Base-by-base conservation (phyloP, 2,888 invertebrate species). In the Pharmacophagus antenor region DNA sequence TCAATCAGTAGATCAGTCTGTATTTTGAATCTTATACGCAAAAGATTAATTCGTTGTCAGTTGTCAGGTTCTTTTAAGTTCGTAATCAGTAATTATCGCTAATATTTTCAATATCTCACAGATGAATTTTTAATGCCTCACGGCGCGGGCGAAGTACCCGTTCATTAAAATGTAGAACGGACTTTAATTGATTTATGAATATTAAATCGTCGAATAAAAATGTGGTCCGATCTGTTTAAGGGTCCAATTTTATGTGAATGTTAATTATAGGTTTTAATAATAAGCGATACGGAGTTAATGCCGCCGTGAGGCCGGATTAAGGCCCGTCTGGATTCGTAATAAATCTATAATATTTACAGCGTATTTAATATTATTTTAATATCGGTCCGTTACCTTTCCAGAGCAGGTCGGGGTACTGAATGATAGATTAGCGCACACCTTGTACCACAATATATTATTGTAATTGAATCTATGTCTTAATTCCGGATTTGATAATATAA, bases 181-280 rank as follows among this genome's bases (percentile, higher is more conserved):
- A 78, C 47, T 12, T 7, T 56, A 60, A 80, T 84, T 78, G 75
- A 80, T 80, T 80, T 82, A 80, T 75, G 79, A 80, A 84, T 85
- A 82, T 82, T 79, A 84, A 84, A 82, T 82, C 70, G 72, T 70
- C 72, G 74, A 77, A 82, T 80, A 80, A 84, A 80, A 85, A 78
- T 62, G 55, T 70, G 72, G 77, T 72, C 37, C 77, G 81, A 83
- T 80, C 77, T 77, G 76, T 73, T 83, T 81, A 78, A 77, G 76
- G 80, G 78, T 44, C 70, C 70, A 73, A 84, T 77, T 87, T 88
- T 83, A 83, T 84, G 87, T 78, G 73, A 67, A 73, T 83, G 78
- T 82, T 88, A 88, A 88, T 88, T 88, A 88, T 84, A 84, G 79
- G 80, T 84, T 80, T 27, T 85, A 83, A 84, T 86, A 85, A 82